phyloP scores from a whole-genome alignment of 2,113 vertebrate genomes.

The Uria aalge region DNA sequence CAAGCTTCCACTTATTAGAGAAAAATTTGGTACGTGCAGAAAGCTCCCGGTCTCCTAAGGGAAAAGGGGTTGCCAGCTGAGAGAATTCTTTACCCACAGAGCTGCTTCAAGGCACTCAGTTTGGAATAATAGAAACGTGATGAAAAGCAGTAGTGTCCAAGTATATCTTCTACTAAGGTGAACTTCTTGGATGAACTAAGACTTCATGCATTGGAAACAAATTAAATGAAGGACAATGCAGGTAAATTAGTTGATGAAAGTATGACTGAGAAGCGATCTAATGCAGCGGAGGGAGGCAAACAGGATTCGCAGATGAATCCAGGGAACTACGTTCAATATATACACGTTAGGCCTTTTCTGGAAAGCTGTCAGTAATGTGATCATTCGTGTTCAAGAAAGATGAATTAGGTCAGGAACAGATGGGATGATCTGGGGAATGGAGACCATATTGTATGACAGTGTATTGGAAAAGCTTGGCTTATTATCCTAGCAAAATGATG shows the following conservation, averaged over 20 bases:
- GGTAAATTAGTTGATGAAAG: not conserved
- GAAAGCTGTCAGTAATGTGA: not conserved
- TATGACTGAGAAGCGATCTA: not conserved
- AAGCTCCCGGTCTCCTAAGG: not conserved
- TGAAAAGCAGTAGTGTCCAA: not conserved
- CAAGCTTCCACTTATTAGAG: not conserved
- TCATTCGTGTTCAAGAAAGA: not conserved
- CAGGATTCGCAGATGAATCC: not conserved
- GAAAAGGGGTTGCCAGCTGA: not conserved
- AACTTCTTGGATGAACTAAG: not conserved
- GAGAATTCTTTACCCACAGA: not conserved
- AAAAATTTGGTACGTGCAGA: not conserved
- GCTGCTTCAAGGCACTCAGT: not conserved
- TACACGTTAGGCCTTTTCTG: not conserved
- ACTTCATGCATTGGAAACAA: not conserved
- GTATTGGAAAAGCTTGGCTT: not conserved
- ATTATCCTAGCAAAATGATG: conserved; percentile 8
- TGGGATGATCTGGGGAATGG: not conserved
- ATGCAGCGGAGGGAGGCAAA: not conserved
- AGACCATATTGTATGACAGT: not conserved
- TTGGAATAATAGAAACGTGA: not conserved
- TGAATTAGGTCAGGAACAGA: not conserved
- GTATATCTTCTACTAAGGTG: not conserved
- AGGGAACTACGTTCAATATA: not conserved
- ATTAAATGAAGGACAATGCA: not conserved